Evolutionary conservation across 2,888 invertebrate species (phyloP), one percentile per base, ranked within the genome.

Genomic region (Dolichomitus sp.): DNA sequence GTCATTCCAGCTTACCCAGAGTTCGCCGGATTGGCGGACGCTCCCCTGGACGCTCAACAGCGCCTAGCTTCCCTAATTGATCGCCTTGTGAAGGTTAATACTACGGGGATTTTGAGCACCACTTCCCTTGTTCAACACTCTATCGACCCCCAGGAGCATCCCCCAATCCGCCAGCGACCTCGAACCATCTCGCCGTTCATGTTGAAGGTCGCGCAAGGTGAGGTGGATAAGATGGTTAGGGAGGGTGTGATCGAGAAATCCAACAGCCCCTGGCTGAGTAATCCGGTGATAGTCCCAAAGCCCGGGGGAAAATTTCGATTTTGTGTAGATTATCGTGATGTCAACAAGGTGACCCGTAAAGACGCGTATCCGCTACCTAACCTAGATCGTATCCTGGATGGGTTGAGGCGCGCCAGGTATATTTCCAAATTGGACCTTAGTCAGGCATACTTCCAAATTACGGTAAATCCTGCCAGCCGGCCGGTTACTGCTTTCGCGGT

Each of bases 361-460:
- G 78, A 78, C 33, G 77, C 77, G 0, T 77, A 77, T 40, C 77
- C 57, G 0, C 61, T 77, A 1, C 78, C 78, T 6, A 78, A 78
- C 30, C n/a, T 70, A n/a, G 70, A 70, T 17, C 59, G 61, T 0
- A 70, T 70, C 1, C 14, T 69, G 11, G 61, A 70, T 30, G 40
- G 70, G 0, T 19, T 52, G 7, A 37, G 52, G 4, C 27, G 27
- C 2, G 50, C 68, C 23, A 14, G 11, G 1, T 65, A 40, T 1
- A 77, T 81, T 7, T 69, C 54, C 0, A 76, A 66, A n/a, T 19
- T 76, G 1, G 59, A 76, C 14, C 30, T 75, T 5, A 50, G 54
- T 0, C 59, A 69, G 12, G 69, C 77, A 0, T 69, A 68, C 9
- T 63, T 52, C 40, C 70, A 70, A 1, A 52, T 80, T 11, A n/a